Percentiles rank a stretch among this genome's conserved stretches.
Conservation (phyloP, 92 coral and sea anemone genomes). For the Umimayanthus chanpuru region DNA sequence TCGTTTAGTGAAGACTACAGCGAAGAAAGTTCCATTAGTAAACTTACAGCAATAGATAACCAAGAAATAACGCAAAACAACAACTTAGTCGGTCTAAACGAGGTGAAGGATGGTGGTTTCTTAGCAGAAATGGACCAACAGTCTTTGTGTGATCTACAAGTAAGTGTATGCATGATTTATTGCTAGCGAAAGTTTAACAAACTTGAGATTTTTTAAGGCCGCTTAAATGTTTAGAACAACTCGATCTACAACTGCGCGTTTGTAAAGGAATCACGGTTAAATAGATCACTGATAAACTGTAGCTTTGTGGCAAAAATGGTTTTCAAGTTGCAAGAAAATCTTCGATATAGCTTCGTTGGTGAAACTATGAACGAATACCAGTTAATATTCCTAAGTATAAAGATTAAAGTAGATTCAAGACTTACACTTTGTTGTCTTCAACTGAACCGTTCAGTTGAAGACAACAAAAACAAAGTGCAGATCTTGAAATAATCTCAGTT, state of each 20-base stretch:
- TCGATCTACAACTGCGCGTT: no score
- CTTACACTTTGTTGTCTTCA: background rate
- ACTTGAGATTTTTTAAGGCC: no score
- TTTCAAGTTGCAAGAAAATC: background rate
- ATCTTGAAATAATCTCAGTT: no score
- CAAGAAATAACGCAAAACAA: slow-evolving; percentile 19
- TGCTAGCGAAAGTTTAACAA: no score
- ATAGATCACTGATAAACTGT: no score
- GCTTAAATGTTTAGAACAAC: no score
- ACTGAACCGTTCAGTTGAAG: no score
- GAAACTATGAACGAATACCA: background rate
- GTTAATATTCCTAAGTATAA: background rate
- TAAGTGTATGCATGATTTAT: background rate
- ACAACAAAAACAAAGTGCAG: no score
- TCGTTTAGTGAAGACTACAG: slow-evolving; percentile 4
- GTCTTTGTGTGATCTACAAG: slow-evolving; percentile 24
- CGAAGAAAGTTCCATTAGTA: background rate
- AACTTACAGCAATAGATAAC: background rate
- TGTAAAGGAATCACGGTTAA: no score
- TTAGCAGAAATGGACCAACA: slow-evolving; percentile 2
- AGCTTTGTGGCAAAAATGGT: background rate
- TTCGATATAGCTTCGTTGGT: background rate
- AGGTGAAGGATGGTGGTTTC: background rate
- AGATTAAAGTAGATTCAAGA: no score
- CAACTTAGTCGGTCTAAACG: slow-evolving; percentile 3